Percentiles rank a stretch among this genome's conserved stretches.
Evolutionary conservation across 2,888 invertebrate species (phyloP).

Genomic region (Cryptocephalus moraei): DNA sequence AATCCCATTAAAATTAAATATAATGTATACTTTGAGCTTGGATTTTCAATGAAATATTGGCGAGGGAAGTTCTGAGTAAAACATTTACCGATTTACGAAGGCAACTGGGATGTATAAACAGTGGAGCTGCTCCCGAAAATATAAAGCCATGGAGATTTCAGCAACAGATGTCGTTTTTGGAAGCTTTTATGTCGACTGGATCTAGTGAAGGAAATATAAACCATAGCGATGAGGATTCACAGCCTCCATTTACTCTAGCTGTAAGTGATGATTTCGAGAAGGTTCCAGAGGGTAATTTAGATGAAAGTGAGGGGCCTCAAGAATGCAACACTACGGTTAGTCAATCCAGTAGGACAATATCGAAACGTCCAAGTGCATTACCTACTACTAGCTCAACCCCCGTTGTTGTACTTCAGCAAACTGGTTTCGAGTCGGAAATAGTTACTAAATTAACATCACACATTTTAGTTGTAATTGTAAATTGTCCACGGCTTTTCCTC

Average conservation of each 20-base stretch:
- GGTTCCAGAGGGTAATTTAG: background rate
- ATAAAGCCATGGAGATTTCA: slow-evolving; percentile 8
- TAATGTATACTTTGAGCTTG: too few species aligned
- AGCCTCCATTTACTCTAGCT: too few species aligned
- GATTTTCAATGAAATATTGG: too few species aligned
- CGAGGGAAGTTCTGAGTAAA: too few species aligned
- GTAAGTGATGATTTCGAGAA: slow-evolving; percentile 2
- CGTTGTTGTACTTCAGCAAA: too few species aligned
- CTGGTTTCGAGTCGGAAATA: too few species aligned
- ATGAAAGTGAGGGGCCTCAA: background rate
- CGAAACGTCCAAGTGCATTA: background rate
- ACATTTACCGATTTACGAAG: too few species aligned
- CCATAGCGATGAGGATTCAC: slow-evolving; percentile 4
- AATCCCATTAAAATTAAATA: too few species aligned
- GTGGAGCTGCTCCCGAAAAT: slow-evolving; percentile 1
- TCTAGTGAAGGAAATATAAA: slow-evolving; percentile 3
- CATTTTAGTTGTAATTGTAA: too few species aligned
- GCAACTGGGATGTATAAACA: slow-evolving; percentile 1
- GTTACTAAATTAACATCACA: too few species aligned
- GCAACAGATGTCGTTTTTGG: slow-evolving; percentile 12
- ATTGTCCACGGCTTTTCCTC: too few species aligned
- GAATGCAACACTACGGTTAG: slow-evolving; percentile 1
- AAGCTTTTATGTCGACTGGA: slow-evolving; percentile 7
- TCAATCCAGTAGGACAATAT: background rate
- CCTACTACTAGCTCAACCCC: slow-evolving; percentile 1